phyloP scores from a whole-genome alignment of 2,113 vertebrate species.

The Pseudorhombus dupliciocellatus region DNA sequence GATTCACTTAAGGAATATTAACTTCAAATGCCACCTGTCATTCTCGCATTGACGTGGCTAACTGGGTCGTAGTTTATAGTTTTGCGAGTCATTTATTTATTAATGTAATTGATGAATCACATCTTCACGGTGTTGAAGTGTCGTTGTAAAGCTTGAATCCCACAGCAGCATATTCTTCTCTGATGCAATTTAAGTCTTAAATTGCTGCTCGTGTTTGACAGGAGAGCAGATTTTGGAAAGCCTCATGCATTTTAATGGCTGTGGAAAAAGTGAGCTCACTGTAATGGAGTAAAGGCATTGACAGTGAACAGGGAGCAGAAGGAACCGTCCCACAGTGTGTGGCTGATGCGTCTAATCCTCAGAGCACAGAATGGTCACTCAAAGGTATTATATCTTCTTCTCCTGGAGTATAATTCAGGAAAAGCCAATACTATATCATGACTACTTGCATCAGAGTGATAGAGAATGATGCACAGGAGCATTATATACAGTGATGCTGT shows the following conservation, averaged over 20 bases:
- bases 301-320: conserved; percentile 49
- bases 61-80: not conserved
- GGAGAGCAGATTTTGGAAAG: conserved; percentile 54
- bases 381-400: conserved; percentile 17
- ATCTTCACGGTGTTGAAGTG: not conserved
- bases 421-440: not conserved
- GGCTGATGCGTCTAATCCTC: conserved; percentile 37
- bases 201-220: conserved; percentile 41
- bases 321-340: conserved; percentile 46
- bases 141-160: not conserved
- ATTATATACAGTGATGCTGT: not conserved
- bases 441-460: conserved; percentile 18
- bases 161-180: conserved; percentile 1
- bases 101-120: not conserved
- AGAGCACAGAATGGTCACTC: conserved; percentile 17
- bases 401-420: conserved; percentile 17
- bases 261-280: conserved; percentile 76
- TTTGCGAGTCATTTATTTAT: not conserved
- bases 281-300: conserved; percentile 51
- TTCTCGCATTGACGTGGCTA: not conserved
- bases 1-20: not conserved
- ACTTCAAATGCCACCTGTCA: not conserved
- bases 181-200: conserved; percentile 19
- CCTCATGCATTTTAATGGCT: conserved; percentile 58
- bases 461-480: not conserved